A percentile compares a stretch with the other conserved stretches of the same genome.
Conservation (phyloP, 2,888 invertebrate genomes). For the Amblyteles armatorius region DNA sequence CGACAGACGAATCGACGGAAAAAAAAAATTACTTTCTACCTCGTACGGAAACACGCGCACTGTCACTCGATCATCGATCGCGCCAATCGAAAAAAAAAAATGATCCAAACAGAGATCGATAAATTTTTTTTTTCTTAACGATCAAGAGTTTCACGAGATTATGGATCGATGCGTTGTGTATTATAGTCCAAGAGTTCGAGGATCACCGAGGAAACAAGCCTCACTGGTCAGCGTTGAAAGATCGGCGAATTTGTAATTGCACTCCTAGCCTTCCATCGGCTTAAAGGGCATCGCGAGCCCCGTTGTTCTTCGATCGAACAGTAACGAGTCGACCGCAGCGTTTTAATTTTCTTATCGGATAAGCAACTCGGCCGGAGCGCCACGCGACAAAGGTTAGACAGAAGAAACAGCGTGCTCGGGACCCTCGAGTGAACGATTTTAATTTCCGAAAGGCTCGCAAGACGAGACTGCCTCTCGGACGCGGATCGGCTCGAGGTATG, state of each 20-base stretch:
- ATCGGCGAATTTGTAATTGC: conserved; percentile 25
- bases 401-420: conserved; percentile 44
- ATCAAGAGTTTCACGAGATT: background rate
- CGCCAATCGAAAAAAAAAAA: conserved; percentile 29
- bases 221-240: background rate
- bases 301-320: background rate
- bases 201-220: conserved; percentile 4
- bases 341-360: background rate
- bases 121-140: background rate
- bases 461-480: conserved; percentile 78
- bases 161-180: background rate
- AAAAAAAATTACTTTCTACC: conserved; percentile 36
- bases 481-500: conserved; percentile 83
- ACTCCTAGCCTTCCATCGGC: conserved; percentile 15
- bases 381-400: background rate
- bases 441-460: conserved; percentile 71
- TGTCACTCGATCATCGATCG: conserved; percentile 15
- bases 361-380: background rate
- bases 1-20: conserved; percentile 20
- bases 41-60: conserved; percentile 32
- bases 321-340: background rate
- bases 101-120: background rate
- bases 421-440: conserved; percentile 66
- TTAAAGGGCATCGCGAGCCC: conserved; percentile 19
- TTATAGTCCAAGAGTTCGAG: conserved; percentile 17